These are phyloP conservation scores for Rhopilema esculentum DNA, from an alignment of 30 jellyfish, hydroid and myxozoan genomes.

Conservation along the genomic window DNA sequence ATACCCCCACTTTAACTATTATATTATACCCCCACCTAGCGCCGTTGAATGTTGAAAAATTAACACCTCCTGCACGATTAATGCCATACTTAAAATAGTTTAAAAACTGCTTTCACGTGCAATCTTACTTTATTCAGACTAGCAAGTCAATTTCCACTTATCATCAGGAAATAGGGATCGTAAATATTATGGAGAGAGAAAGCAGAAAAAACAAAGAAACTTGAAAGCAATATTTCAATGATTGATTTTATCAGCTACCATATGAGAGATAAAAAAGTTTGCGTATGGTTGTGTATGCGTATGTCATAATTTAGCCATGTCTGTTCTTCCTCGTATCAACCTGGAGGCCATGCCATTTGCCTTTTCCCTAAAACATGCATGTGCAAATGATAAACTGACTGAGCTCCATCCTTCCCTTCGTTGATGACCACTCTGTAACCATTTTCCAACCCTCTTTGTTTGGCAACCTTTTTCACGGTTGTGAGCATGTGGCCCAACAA, in stretches of 20 bases:
- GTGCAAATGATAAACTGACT: conserved; percentile 96
- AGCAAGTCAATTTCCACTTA: too few relatives aligned
- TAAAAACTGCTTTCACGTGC: too few relatives aligned
- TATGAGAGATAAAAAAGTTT: neutral
- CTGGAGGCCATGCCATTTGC: conserved; percentile 99
- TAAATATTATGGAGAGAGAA: neutral
- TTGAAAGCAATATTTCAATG: neutral
- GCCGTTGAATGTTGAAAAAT: too few relatives aligned
- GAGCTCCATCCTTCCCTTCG: conserved; percentile 98
- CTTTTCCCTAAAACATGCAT: conserved; percentile 98
- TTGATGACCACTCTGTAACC: conserved; percentile 97
- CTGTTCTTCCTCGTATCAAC: conserved; percentile 53
- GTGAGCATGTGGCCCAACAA: conserved; percentile 87
- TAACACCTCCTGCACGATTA: too few relatives aligned
- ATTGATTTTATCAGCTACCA: neutral
- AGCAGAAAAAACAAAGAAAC: neutral
- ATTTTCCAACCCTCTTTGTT: conserved; percentile 70
- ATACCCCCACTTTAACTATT: too few relatives aligned
- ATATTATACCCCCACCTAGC: too few relatives aligned
- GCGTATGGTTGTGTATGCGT: conserved; percentile 34
- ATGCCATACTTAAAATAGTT: too few relatives aligned
- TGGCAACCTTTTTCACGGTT: conserved; percentile 86
- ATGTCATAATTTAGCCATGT: neutral
- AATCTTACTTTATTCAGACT: too few relatives aligned
- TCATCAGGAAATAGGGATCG: too few relatives aligned